phyloP scores from a whole-genome alignment of 92 coral and sea anemone species.

The Zoanthus gigantus region DNA sequence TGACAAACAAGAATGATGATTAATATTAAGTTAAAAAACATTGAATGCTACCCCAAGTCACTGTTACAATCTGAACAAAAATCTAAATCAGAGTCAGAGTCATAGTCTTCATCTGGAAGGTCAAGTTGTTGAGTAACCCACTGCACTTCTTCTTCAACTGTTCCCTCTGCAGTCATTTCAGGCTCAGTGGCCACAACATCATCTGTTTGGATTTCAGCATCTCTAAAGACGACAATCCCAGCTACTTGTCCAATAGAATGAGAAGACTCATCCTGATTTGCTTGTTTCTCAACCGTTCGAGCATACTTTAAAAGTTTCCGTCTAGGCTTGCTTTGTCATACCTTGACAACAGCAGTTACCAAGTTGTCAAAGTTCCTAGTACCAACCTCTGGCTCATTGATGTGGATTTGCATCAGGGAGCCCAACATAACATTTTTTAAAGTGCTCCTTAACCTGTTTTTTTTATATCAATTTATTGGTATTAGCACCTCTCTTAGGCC shows the following conservation, averaged over 20 bases:
- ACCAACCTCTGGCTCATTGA: constrained; percentile 13
- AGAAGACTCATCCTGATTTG: constrained; percentile 28
- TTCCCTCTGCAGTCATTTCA: background rate
- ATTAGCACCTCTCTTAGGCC: background rate
- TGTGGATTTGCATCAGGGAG: too few species aligned
- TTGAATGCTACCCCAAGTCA: background rate
- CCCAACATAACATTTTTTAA: background rate
- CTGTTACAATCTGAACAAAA: too few species aligned
- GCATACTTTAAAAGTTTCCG: background rate
- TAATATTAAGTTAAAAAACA: background rate
- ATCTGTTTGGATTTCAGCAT: constrained; percentile 43
- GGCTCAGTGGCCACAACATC: constrained; percentile 5
- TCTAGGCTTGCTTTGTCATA: constrained; percentile 35
- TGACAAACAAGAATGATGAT: background rate
- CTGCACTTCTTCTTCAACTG: constrained; percentile 28
- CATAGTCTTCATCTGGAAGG: constrained; percentile 8
- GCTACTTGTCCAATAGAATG: constrained; percentile 37
- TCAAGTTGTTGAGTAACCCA: constrained; percentile 30
- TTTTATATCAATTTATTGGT: constrained; percentile 6
- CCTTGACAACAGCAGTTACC: constrained; percentile 20
- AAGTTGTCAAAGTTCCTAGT: constrained; percentile 40
- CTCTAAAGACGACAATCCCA: constrained; percentile 19
- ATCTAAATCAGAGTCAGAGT: background rate
- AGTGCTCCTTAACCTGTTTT: constrained; percentile 1
- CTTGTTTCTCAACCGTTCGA: background rate